Evolutionary conservation across 2,888 invertebrate genomes (phyloP).

Genomic region (Dolomedes plantarius): DNA sequence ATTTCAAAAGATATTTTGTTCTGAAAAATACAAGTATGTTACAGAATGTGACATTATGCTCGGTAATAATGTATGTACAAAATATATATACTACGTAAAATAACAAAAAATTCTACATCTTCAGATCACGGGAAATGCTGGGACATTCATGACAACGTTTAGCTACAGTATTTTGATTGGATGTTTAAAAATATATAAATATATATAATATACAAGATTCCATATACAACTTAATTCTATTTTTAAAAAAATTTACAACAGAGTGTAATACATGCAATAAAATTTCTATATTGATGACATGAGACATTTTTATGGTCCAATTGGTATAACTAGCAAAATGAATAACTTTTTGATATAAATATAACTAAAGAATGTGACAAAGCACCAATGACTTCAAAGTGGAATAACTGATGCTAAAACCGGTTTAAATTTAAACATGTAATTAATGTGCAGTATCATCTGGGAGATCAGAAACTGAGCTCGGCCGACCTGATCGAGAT

Average conservation of each 20-base stretch:
- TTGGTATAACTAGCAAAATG: too few species aligned
- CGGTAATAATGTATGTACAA: too few species aligned
- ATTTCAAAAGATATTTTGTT: too few species aligned
- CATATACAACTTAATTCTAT: not conserved
- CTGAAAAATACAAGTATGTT: too few species aligned
- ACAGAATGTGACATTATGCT: too few species aligned
- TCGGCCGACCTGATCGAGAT: constrained; percentile 60
- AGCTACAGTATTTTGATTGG: not conserved
- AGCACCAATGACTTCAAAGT: constrained; percentile 53
- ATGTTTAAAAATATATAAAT: not conserved
- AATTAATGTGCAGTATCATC: constrained; percentile 66
- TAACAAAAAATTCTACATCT: not conserved
- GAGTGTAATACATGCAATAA: not conserved
- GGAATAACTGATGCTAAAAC: constrained; percentile 48
- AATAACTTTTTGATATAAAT: not conserved
- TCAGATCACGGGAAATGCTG: not conserved
- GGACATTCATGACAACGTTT: not conserved
- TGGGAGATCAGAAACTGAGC: constrained; percentile 70
- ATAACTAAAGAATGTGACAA: constrained; percentile 36
- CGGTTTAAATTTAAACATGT: constrained; percentile 36
- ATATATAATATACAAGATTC: not conserved
- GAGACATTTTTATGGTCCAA: too few species aligned
- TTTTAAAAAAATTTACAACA: not conserved
- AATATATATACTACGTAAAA: too few species aligned
- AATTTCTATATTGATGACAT: not conserved